Percentiles rank a stretch among this genome's conserved stretches.
These are phyloP conservation scores for Clytia hemisphaerica DNA, from an alignment of 30 jellyfish, hydroid and myxozoan genomes.

Conservation along the genomic window DNA sequence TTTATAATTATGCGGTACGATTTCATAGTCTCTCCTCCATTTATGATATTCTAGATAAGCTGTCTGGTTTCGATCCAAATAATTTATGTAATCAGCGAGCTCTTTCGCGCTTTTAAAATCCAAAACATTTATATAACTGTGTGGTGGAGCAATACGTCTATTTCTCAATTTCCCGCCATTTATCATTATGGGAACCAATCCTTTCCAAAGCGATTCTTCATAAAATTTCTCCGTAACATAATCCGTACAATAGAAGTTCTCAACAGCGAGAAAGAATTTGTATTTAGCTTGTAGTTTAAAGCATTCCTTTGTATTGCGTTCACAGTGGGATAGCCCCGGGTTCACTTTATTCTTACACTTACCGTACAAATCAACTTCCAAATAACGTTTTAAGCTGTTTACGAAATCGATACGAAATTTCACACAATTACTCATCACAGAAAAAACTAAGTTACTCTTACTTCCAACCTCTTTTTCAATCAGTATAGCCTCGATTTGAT, in stretches of 20 bases:
- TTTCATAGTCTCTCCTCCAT: too few relatives aligned
- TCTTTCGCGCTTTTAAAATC: conserved; percentile 23
- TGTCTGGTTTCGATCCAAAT: conserved; percentile 44
- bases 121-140: conserved; percentile 44
- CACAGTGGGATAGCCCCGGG: conserved; percentile 49
- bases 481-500: neutral
- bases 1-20: conserved; percentile 32
- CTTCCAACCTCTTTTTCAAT: conserved; percentile 5
- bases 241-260: conserved; percentile 60
- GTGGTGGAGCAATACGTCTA: conserved; percentile 19
- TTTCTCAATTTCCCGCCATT: conserved; percentile 32
- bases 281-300: too few relatives aligned
- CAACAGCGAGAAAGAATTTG: conserved; percentile 61
- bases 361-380: conserved; percentile 51
- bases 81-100: conserved; percentile 35
- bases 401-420: conserved; percentile 52
- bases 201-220: conserved; percentile 49
- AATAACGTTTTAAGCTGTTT: conserved; percentile 30
- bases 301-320: conserved; percentile 12
- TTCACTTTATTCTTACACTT: conserved; percentile 33
- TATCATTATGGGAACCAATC: conserved; percentile 51
- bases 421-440: conserved; percentile 71
- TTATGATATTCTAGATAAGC: conserved; percentile 57
- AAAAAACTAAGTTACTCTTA: conserved; percentile 45
- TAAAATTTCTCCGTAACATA: conserved; percentile 66